Base-by-base conservation (phyloP, 2,113 vertebrate genomes). In the Neogobius melanostomus region DNA sequence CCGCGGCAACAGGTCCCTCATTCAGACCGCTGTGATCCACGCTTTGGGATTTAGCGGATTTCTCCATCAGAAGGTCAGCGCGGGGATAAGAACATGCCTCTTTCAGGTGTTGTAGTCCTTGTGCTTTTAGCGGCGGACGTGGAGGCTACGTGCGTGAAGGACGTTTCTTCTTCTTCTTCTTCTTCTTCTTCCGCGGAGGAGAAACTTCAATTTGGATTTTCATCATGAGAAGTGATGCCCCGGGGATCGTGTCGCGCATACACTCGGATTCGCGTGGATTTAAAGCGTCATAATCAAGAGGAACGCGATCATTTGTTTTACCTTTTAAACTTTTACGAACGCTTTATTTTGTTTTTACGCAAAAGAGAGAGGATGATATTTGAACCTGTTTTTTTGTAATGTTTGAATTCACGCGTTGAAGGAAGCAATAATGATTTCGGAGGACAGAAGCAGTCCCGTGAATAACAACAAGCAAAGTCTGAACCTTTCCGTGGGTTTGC, bases 381-480 rank as follows among this genome's bases (percentile, higher is more conserved):
- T 36, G 28, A 28, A 28, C 28, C 28, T 28, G 28, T 28, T 28
- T 72, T n/a, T 54, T 56, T 42, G 44, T 66, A 3, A 50, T 52
- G 76, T 81, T 75, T 15, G 11, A 17, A 61, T 82, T 36, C 28
- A 36, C 28, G 66, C 66, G 53, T 16, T 53, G 7, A 42, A n/a
- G 57, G 48, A 63, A 48, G 64, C 42, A 42, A 83, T 0, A 7
- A 93, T 94, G 93, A 92, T 94, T 85, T 90, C 93, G 1, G 93
- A 92, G 71, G 93, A 94, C 64, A 88, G 81, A 76, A 93, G 87
- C 83, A 71, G 75, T 74, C 85, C 84, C 62, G 72, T 78, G 8
- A 80, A 87, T 17, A 94, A 87, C 16, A 94, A 93, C 16, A 94
- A 93, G 74, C 92, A 92, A 74, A 65, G 83, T 7, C 87, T 92